Evolutionary conservation across 2,797 vertebrate genomes (phyloP).

Genomic region (Anas bernieri): DNA sequence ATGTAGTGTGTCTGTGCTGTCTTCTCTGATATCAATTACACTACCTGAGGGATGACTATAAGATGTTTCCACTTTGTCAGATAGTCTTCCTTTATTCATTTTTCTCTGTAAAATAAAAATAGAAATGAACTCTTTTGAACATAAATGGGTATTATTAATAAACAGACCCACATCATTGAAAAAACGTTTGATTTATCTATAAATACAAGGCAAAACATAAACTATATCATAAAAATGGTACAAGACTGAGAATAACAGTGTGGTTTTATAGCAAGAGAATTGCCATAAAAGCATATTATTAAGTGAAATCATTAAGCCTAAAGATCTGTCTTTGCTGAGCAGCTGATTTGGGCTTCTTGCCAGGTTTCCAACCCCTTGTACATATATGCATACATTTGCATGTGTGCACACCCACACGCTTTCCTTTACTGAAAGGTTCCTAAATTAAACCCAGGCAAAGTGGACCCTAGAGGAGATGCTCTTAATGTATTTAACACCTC

Average conservation of each 20-base stretch:
- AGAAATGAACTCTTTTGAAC: neutral
- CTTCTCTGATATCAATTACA: neutral
- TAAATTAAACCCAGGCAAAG: neutral
- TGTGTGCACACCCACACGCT: neutral
- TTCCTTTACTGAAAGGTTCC: neutral
- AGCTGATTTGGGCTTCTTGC: neutral
- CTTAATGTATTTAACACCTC: neutral
- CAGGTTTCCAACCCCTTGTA: neutral
- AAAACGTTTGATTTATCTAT: neutral
- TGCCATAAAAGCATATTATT: neutral
- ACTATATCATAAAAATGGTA: neutral
- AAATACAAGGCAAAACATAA: neutral
- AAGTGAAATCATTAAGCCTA: neutral
- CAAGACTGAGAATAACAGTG: neutral
- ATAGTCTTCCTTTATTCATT: neutral
- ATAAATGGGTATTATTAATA: neutral
- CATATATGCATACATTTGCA: too few relatives aligned
- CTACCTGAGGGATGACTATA: neutral
- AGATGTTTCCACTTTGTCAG: neutral
- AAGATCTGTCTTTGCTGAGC: neutral
- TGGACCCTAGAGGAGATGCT: neutral
- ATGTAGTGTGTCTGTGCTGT: neutral
- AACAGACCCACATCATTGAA: neutral
- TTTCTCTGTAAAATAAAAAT: neutral
- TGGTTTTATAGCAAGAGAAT: neutral